These are phyloP conservation scores for Andrena praecox DNA, from an alignment of 2,888 invertebrate genomes.

Conservation along the genomic window DNA sequence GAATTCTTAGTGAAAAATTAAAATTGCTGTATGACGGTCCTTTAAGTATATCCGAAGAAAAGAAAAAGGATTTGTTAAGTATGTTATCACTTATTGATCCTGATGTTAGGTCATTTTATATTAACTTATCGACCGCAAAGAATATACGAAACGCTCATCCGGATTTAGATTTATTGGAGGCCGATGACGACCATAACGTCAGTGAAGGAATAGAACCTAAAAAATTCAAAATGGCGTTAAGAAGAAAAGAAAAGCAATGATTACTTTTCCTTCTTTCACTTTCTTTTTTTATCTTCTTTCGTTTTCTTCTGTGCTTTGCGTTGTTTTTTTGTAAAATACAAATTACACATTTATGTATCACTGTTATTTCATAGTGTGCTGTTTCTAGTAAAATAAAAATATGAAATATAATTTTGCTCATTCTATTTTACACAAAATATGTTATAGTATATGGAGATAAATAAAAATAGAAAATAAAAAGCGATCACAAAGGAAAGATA, in stretches of 20 bases:
- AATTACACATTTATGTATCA: not conserved
- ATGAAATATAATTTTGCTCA: too few relatives aligned
- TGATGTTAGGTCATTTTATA: not conserved
- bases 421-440: too few relatives aligned
- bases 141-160: not conserved
- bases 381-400: constrained; percentile 6
- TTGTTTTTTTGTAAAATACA: not conserved
- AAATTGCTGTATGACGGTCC: not conserved
- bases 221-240: not conserved
- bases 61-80: constrained; percentile 1
- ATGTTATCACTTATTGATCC: not conserved
- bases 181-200: too few relatives aligned
- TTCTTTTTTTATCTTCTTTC: not conserved
- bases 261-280: not conserved
- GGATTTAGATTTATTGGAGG: not conserved
- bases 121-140: not conserved
- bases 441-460: too few relatives aligned
- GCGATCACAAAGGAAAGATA: too few relatives aligned
- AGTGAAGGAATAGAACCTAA: not conserved
- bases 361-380: not conserved
- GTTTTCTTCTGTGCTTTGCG: not conserved
- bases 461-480: too few relatives aligned
- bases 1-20: not conserved
- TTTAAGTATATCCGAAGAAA: not conserved
- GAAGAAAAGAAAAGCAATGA: not conserved